Evolutionary conservation across 2,888 invertebrate genomes (phyloP), one percentile per base, ranked within the genome.

Genomic region (Beris morrisii): DNA sequence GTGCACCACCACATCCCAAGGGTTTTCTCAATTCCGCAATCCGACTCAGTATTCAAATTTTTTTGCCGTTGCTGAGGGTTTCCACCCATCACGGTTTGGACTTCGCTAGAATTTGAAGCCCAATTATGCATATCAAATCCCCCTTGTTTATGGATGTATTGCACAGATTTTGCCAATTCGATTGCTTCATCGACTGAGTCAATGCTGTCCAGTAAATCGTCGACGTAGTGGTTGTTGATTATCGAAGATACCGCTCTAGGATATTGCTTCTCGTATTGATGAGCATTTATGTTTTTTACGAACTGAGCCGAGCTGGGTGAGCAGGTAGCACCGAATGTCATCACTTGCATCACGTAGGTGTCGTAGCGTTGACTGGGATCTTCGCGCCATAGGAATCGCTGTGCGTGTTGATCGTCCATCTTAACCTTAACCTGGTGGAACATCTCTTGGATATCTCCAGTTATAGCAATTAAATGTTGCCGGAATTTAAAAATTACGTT

Each of bases 401-500:
- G 73, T 0, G 74, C 73, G 30, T 74, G 66, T 65, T 73, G 72
- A 64, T 76, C 75, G 50, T 73, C 70, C 12, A 68, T 7, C 5
- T 69, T 56, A 9, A 77, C 72, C 30, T 67, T 67, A 9, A 75
- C 64, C 7, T 73, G 64, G 11, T 74, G 69, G 38, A 74, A 76
- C 74, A 75, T 75, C 70, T 71, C 72, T 64, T 55, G 68, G 1
- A 75, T 72, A 65, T 76, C 75, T 1, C 71, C 75, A 31, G 70
- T 70, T n/a, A 79, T 70, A 2, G 75, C 78, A 7, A 77, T 68
- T 53, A 66, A 70, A 13, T 73, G 69, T 69, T 75, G 73, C 46
- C 79, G 66, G 66, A 80, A 81, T 1, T 76, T 73, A 65, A 77
- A 72, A 50, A 79, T 64, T 0, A 79, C 74, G 2, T 77, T 76